A percentile compares a stretch with the other conserved stretches of the same genome.
phyloP scores from a whole-genome alignment of 2,888 invertebrate genomes.

The Drosophila leonis region DNA sequence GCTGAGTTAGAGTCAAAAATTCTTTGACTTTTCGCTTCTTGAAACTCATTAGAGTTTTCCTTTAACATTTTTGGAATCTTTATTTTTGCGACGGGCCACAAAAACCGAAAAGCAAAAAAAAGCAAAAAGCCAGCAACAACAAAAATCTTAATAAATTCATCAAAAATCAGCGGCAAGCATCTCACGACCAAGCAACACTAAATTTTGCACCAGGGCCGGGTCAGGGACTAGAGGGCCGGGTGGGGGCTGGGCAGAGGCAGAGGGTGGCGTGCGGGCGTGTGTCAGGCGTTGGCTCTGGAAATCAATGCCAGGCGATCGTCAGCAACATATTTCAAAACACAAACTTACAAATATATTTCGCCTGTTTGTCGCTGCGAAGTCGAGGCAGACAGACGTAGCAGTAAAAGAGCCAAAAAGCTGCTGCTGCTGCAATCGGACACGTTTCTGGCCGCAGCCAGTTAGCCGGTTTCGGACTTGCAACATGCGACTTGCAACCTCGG shows the following conservation, averaged over 20 bases:
- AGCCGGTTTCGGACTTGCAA: slow-evolving; percentile 64
- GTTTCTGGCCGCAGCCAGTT: slow-evolving; percentile 67
- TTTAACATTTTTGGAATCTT: slow-evolving; percentile 27
- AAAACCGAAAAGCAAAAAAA: slow-evolving; percentile 7
- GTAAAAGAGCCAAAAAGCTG: slow-evolving; percentile 34
- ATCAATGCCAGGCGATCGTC: slow-evolving; percentile 78
- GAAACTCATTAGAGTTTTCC: slow-evolving; percentile 71
- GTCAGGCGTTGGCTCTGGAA: slow-evolving; percentile 49
- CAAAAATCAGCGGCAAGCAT: slow-evolving; percentile 74
- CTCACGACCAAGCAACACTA: slow-evolving; percentile 66
- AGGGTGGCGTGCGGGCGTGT: slow-evolving; percentile 23
- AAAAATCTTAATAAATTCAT: slow-evolving; percentile 78
- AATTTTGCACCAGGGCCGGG: slow-evolving; percentile 5
- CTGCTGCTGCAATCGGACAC: slow-evolving; percentile 61
- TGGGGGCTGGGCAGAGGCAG: background rate
- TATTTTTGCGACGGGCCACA: slow-evolving; percentile 13
- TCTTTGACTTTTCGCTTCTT: slow-evolving; percentile 62
- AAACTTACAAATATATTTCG: slow-evolving; percentile 77
- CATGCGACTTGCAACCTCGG: slow-evolving; percentile 47
- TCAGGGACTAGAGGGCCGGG: background rate
- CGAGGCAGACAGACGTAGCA: slow-evolving; percentile 4
- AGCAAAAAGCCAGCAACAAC: background rate
- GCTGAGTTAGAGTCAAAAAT: background rate
- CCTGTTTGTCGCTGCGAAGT: slow-evolving; percentile 67
- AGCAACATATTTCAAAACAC: slow-evolving; percentile 74